Conservation (phyloP, 2,797 vertebrate species). For the Sebastiscus albofasciatus region DNA sequence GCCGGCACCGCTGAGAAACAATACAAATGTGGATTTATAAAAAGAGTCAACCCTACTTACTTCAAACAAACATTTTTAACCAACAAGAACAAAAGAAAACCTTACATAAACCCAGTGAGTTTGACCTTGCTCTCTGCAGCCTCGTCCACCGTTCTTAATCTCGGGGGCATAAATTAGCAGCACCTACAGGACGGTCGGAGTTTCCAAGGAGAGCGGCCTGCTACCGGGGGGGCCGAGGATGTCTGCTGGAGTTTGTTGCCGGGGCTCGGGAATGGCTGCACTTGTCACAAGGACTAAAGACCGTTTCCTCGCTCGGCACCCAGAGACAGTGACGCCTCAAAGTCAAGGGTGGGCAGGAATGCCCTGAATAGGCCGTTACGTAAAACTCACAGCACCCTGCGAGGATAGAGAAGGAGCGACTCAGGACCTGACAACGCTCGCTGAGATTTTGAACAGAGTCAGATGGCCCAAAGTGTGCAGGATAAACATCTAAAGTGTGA, state of each 20-base stretch:
- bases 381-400: slow-evolving; percentile 74
- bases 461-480: not conserved
- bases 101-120: slow-evolving; percentile 60
- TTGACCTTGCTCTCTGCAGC: slow-evolving; percentile 69
- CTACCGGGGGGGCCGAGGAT: slow-evolving; percentile 32
- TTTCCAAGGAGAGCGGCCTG: slow-evolving; percentile 65
- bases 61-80: slow-evolving; percentile 42
- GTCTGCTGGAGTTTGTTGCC: slow-evolving; percentile 71
- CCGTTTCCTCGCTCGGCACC: slow-evolving; percentile 63
- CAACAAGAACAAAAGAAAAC: slow-evolving; percentile 51
- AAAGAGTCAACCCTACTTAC: slow-evolving; percentile 18
- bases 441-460: slow-evolving; percentile 20
- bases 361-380: slow-evolving; percentile 79
- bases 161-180: slow-evolving; percentile 77
- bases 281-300: slow-evolving; percentile 79
- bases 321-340: slow-evolving; percentile 76
- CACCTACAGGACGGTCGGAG: slow-evolving; percentile 62
- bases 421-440: slow-evolving; percentile 44
- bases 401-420: slow-evolving; percentile 58
- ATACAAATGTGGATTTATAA: slow-evolving; percentile 20
- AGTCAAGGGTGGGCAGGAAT: slow-evolving; percentile 79
- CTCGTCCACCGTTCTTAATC: slow-evolving; percentile 68
- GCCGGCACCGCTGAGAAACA: slow-evolving; percentile 23
- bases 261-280: slow-evolving; percentile 67
- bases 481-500: not conserved